These are phyloP conservation scores for Leucophenga varia DNA, from an alignment of 1,140 invertebrate genomes.

Conservation along the genomic window DNA sequence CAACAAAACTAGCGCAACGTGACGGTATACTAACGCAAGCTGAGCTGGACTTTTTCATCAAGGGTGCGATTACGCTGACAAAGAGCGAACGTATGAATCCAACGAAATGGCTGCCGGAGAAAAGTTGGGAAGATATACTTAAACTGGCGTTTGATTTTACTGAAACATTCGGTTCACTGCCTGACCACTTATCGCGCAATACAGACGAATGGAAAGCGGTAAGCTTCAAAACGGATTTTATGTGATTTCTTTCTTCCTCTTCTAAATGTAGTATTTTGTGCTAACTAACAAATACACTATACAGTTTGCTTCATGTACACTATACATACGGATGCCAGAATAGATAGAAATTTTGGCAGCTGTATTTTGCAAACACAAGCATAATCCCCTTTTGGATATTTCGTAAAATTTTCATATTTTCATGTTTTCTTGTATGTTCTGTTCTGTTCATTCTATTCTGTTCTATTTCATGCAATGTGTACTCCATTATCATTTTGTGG, in stretches of 20 bases:
- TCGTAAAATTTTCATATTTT: slow-evolving; percentile 21
- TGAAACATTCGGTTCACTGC: slow-evolving; percentile 65
- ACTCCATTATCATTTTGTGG: slow-evolving; percentile 30
- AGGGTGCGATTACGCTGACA: slow-evolving; percentile 76
- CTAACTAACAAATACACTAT: too few species aligned
- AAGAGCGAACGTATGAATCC: slow-evolving; percentile 69
- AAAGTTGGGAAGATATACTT: slow-evolving; percentile 80
- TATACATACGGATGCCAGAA: too few species aligned
- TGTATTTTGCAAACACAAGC: background rate
- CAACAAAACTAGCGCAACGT: slow-evolving; percentile 76
- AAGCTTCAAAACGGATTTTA: slow-evolving; percentile 50
- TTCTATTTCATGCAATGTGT: slow-evolving; percentile 17
- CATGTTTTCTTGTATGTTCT: slow-evolving; percentile 10
- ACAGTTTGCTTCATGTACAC: slow-evolving; percentile 1
- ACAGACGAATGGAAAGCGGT: slow-evolving; percentile 68
- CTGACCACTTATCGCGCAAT: slow-evolving; percentile 66
- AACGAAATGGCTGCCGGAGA: slow-evolving; percentile 68
- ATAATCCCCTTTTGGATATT: background rate
- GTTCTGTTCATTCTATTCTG: background rate
- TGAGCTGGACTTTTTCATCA: slow-evolving; percentile 89
- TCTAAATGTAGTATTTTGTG: background rate
- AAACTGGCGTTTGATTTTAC: slow-evolving; percentile 71
- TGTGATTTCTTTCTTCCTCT: background rate
- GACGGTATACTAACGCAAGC: slow-evolving; percentile 63
- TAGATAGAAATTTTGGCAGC: too few species aligned